phyloP scores from a whole-genome alignment of 2,797 vertebrate genomes.

The Premnoplex brunnescens region DNA sequence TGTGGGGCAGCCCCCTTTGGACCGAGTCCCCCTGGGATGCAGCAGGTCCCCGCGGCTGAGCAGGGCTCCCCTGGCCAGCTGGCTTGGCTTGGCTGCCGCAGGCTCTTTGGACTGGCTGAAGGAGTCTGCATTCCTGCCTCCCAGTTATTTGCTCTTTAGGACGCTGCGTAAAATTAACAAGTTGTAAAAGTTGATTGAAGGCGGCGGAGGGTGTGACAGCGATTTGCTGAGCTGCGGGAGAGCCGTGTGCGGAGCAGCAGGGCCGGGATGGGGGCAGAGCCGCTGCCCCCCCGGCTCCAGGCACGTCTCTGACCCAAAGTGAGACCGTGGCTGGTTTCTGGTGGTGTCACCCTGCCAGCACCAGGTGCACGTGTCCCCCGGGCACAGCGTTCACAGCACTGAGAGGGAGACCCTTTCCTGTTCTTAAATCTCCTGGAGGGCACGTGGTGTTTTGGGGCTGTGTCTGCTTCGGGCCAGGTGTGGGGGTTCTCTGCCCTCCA shows the following conservation, averaged over 20 bases:
- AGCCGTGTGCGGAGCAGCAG: background rate
- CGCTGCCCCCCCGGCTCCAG: background rate
- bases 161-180: constrained; percentile 79
- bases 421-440: background rate
- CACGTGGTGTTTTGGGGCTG: background rate
- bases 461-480: background rate
- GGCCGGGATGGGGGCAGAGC: background rate
- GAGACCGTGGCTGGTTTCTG: background rate
- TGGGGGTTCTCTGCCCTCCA: background rate
- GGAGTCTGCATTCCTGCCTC: constrained; percentile 72
- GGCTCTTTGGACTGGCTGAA: constrained; percentile 71
- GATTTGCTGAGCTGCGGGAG: constrained; percentile 59
- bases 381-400: background rate
- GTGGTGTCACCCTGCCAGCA: background rate
- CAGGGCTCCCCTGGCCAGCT: constrained; percentile 57
- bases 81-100: constrained; percentile 39
- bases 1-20: background rate
- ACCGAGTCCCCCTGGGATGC: background rate
- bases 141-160: constrained; percentile 77
- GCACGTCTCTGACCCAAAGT: background rate
- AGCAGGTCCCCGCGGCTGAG: constrained; percentile 57
- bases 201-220: constrained; percentile 73
- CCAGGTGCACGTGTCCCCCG: background rate
- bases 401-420: background rate
- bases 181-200: constrained; percentile 78